Conservation (phyloP, 64 coral and sea anemone genomes). For the Orbicella faveolata region DNA sequence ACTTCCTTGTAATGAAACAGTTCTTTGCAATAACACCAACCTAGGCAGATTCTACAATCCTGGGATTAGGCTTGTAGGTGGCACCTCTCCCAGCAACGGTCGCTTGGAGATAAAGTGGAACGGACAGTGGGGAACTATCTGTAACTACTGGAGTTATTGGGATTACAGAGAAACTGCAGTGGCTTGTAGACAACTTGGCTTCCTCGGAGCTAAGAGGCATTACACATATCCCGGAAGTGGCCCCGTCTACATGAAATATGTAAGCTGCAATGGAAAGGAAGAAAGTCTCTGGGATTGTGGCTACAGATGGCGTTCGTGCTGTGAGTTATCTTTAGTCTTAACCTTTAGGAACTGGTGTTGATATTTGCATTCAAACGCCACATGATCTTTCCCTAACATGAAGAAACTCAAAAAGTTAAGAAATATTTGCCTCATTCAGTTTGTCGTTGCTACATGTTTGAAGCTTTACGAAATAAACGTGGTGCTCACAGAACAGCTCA, state of each 20-base stretch:
- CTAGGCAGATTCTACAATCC: constrained; percentile 10
- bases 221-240: constrained; percentile 29
- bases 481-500: too few relatives aligned
- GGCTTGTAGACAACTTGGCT: constrained; percentile 71
- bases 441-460: too few relatives aligned
- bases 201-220: constrained; percentile 28
- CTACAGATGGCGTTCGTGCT: not conserved
- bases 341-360: not conserved
- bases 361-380: not conserved
- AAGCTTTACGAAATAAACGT: too few relatives aligned
- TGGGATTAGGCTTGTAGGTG: constrained; percentile 65
- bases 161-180: constrained; percentile 39
- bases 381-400: not conserved
- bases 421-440: not conserved
- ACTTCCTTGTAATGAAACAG: constrained; percentile 34
- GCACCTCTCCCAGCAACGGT: constrained; percentile 48
- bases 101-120: constrained; percentile 59
- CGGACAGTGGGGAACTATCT: constrained; percentile 66
- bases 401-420: not conserved
- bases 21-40: constrained; percentile 23
- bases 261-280: constrained; percentile 64
- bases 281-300: constrained; percentile 38
- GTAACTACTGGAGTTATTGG: constrained; percentile 17
- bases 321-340: not conserved
- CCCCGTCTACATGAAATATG: constrained; percentile 3